Evolutionary conservation across 2,113 vertebrate genomes (phyloP), one percentile per base, ranked within the genome.

Genomic region (Zootoca vivipara): DNA sequence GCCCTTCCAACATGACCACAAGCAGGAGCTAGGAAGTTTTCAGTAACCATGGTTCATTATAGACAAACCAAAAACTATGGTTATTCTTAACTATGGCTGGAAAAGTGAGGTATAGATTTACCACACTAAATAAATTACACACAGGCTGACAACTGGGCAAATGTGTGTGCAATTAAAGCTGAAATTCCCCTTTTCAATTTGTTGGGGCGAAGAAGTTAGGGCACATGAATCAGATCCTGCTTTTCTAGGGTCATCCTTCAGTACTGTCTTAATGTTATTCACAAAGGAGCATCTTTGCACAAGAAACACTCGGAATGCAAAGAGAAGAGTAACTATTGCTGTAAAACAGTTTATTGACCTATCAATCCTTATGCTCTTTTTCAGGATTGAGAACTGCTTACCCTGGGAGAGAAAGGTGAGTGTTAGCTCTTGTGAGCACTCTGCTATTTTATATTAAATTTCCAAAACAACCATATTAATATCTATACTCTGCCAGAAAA

Each of bases 391-490:
- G 33, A n/a, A 1, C 18, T 42, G 28, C 56, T 28, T 24, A 30
- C 26, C 42, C 3, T 58, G 78, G 52, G 40, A 73, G n/a, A 81
- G 16, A 69, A 58, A 72, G 4, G 26, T 40, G 46, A 87, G 8
- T 72, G 16, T 28, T 46, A 78, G 62, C 75, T 52, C n/a, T 35
- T 83, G 83, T 42, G 5, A 70, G 35, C 64, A 9, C 56, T 35
- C 22, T 35, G 56, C n/a, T 80, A 40, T 28, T 38, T 65, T 38
- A 82, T 65, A 65, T 82, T 82, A 65, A 28, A 24, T 42, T 85
- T 83, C 72, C 30, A 46, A 88, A 88, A 67, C 75, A 88, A 35
- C 38, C 58, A 12, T 3, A 82, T 87, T 62, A 87, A 77, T 83
- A 69, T 88, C 77, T 77, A 83, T 67, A 77, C 24, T 18, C 22